Percentiles rank a stretch among this genome's conserved stretches.
Evolutionary conservation across 2,113 vertebrate genomes (phyloP).

Genomic region (Lipophrys pholis): DNA sequence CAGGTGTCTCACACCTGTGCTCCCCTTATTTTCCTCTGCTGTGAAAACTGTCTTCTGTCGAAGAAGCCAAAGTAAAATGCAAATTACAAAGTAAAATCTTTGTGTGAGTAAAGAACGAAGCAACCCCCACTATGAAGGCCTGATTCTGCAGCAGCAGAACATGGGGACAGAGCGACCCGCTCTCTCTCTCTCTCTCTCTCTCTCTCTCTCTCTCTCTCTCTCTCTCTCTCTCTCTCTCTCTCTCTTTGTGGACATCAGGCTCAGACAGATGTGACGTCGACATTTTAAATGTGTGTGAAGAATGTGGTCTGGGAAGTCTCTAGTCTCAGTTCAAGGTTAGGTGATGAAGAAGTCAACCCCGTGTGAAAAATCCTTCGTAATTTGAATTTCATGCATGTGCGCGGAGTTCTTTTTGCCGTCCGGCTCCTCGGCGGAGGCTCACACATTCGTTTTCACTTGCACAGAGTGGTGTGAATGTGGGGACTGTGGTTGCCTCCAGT

Average conservation of each 20-base stretch:
- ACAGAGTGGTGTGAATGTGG: slow-evolving; percentile 18
- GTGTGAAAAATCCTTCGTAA: slow-evolving; percentile 6
- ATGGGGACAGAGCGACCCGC: too few species aligned
- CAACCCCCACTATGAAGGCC: too few species aligned
- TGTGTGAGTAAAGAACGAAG: too few species aligned
- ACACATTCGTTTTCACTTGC: slow-evolving; percentile 4
- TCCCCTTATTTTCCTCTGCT: not conserved
- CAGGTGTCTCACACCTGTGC: not conserved
- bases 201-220: too few species aligned
- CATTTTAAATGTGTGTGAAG: too few species aligned
- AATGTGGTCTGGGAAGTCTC: too few species aligned
- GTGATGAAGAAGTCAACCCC: slow-evolving; percentile 1
- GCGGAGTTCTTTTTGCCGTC: slow-evolving; percentile 1
- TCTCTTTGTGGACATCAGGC: too few species aligned
- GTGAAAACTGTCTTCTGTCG: not conserved
- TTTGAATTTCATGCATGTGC: slow-evolving; percentile 4
- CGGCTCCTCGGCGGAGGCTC: slow-evolving; percentile 14
- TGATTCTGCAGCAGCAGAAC: too few species aligned
- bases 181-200: too few species aligned
- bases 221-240: too few species aligned
- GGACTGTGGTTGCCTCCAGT: slow-evolving; percentile 51
- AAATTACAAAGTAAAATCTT: not conserved
- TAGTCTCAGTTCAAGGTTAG: not conserved
- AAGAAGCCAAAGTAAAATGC: too few species aligned
- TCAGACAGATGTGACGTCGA: too few species aligned